These are phyloP conservation scores for Callospermophilus lateralis DNA, from an alignment of 2,113 vertebrate species.

Conservation along the genomic window DNA sequence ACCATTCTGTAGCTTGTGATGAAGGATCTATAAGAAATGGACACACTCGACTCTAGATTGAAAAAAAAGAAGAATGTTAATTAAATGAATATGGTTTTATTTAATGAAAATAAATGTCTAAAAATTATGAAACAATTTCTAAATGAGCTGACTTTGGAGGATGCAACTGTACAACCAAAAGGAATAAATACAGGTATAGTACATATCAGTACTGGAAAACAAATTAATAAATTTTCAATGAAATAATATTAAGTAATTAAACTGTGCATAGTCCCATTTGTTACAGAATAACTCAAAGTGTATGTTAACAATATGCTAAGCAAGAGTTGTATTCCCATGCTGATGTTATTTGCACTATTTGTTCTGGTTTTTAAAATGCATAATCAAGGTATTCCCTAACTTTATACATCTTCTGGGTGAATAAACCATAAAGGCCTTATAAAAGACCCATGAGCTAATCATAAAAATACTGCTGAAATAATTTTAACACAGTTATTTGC, in stretches of 20 bases:
- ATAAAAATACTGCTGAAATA: not conserved
- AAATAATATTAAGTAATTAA: constrained; percentile 10
- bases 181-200: not conserved
- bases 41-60: constrained; percentile 92
- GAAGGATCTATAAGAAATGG: constrained; percentile 98
- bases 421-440: not conserved
- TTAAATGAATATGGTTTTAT: not conserved
- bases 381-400: not conserved
- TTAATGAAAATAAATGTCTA: constrained; percentile 11
- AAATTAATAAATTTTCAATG: constrained; percentile 9
- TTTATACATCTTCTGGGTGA: constrained; percentile 1
- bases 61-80: not conserved
- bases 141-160: not conserved
- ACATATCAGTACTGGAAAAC: not conserved
- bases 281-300: not conserved
- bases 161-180: not conserved
- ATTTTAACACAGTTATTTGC: not conserved
- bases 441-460: not conserved
- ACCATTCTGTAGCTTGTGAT: constrained; percentile 96
- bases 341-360: not conserved
- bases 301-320: not conserved
- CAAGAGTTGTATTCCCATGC: not conserved
- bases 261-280: not conserved
- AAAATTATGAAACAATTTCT: constrained; percentile 26
- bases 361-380: not conserved